Conservation (phyloP, 2,113 vertebrate species). For the Chrysochloris asiatica region DNA sequence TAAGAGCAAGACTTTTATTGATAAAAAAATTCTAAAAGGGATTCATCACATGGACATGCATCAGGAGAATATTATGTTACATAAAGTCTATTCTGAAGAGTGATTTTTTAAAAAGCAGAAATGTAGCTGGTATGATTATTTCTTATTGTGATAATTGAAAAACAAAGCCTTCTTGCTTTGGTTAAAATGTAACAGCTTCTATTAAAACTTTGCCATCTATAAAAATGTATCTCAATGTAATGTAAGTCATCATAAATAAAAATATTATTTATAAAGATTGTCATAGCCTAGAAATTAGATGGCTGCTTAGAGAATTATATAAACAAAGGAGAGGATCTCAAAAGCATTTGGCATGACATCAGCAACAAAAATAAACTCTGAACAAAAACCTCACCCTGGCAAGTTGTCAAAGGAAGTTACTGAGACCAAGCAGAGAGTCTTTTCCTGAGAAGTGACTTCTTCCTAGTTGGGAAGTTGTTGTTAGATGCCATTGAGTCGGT, state of each 20-base stretch:
- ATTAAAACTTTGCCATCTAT: neutral
- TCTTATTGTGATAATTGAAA: constrained; percentile 34
- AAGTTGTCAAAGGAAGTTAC: neutral
- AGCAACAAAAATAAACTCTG: neutral
- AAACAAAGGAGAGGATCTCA: constrained; percentile 49
- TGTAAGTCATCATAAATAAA: constrained; percentile 49
- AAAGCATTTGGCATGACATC: neutral
- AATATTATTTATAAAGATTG: neutral
- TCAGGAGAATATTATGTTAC: neutral
- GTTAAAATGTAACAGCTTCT: too few relatives aligned
- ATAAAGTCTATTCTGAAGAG: constrained; percentile 10
- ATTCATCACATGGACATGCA: neutral
- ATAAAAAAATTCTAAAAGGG: constrained; percentile 28
- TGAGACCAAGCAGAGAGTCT: neutral
- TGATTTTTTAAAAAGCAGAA: neutral
- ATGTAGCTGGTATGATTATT: constrained; percentile 43
- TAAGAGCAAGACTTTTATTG: constrained; percentile 26
- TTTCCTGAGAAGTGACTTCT: constrained; percentile 38
- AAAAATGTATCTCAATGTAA: constrained; percentile 37
- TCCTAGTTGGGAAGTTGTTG: neutral
- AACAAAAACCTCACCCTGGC: neutral
- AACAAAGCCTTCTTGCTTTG: neutral
- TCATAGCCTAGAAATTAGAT: constrained; percentile 36
- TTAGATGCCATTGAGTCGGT: too few relatives aligned
- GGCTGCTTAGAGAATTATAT: constrained; percentile 24